Evolutionary conservation across 2,888 invertebrate species (phyloP).

Genomic region (Orchesella flavescens): DNA sequence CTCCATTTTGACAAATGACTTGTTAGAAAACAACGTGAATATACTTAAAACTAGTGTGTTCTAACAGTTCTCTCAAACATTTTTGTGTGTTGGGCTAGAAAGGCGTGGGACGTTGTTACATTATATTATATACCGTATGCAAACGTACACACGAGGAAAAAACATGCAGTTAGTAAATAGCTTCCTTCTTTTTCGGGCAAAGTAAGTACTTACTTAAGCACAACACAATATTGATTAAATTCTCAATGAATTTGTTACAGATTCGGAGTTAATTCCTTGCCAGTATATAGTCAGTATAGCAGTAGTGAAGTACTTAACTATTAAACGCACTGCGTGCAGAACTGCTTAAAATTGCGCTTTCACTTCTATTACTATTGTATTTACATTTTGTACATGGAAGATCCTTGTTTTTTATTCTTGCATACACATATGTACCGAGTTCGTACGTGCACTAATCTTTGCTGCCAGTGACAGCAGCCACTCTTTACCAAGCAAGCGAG

Average conservation of each 20-base stretch:
- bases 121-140: background rate
- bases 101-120: background rate
- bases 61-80: conserved; percentile 4
- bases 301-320: too few relatives aligned
- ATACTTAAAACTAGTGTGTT: conserved; percentile 16
- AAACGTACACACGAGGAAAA: background rate
- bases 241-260: conserved; percentile 38
- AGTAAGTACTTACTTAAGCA: background rate
- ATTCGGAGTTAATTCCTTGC: background rate
- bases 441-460: conserved; percentile 46
- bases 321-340: too few relatives aligned
- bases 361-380: background rate
- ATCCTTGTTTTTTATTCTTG: conserved; percentile 22
- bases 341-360: too few relatives aligned
- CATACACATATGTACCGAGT: background rate
- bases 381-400: conserved; percentile 22
- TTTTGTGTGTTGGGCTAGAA: background rate
- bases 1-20: conserved; percentile 61
- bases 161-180: background rate
- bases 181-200: background rate
- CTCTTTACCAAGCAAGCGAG: conserved; percentile 25
- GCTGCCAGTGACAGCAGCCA: conserved; percentile 52
- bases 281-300: background rate
- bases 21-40: conserved; percentile 50
- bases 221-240: conserved; percentile 38